Evolutionary conservation across 1,140 invertebrate genomes (phyloP).

Genomic region (Eupeodes corollae): DNA sequence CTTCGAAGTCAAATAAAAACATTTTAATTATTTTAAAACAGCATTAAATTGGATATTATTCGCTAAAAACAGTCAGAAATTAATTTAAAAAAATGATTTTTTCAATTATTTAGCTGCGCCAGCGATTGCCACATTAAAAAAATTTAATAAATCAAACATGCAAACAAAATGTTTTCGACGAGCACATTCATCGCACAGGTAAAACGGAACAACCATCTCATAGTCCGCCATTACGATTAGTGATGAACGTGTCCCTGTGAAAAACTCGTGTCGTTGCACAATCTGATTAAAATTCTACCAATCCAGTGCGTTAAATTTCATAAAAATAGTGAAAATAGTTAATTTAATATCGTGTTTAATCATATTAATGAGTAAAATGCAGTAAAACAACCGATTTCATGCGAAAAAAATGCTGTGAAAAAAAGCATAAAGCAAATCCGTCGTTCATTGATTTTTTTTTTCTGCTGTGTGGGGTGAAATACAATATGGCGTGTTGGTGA

Average conservation of each 20-base stretch:
- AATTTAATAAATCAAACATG: too few species aligned
- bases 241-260: conserved; percentile 35
- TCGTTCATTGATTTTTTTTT: too few species aligned
- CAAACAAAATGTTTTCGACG: neutral
- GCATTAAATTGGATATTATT: too few species aligned
- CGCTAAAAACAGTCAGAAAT: too few species aligned
- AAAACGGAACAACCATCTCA: neutral
- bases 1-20: too few species aligned
- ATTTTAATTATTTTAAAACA: too few species aligned
- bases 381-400: conserved; percentile 4
- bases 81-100: too few species aligned
- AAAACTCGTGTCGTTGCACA: conserved; percentile 24
- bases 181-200: neutral
- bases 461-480: too few species aligned
- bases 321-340: conserved; percentile 13
- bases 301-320: conserved; percentile 22
- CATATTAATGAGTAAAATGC: conserved; percentile 7
- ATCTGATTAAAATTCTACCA: conserved; percentile 19
- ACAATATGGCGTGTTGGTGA: neutral
- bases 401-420: conserved; percentile 33
- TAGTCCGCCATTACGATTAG: conserved; percentile 28
- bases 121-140: too few species aligned
- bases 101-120: too few species aligned
- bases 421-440: conserved; percentile 6
- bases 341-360: conserved; percentile 2